Percentiles rank a stretch among this genome's conserved stretches.
Evolutionary conservation across 2,797 vertebrate species (phyloP).

Genomic region (Mastacembelus armatus): DNA sequence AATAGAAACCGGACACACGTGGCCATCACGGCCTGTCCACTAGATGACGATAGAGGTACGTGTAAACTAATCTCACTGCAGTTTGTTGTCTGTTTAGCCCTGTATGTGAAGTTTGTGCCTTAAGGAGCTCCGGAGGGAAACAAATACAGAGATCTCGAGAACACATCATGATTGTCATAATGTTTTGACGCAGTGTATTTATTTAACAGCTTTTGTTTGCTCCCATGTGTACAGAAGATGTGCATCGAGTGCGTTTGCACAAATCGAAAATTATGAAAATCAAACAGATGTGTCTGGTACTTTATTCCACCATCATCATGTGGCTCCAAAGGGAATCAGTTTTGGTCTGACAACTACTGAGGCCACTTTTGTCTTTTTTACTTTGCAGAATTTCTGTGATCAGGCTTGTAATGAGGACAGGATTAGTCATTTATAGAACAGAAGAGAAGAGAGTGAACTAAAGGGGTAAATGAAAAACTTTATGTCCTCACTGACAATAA

Average conservation of each 20-base stretch:
- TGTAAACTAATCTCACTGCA: constrained; percentile 40
- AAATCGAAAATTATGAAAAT: constrained; percentile 60
- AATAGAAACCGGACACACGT: constrained; percentile 29
- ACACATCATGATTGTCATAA: constrained; percentile 72
- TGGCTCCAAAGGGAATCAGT: not conserved
- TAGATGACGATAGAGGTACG: constrained; percentile 79
- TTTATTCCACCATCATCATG: constrained; percentile 12
- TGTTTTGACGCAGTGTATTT: constrained; percentile 32
- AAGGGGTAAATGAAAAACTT: not conserved
- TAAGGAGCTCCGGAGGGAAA: constrained; percentile 73
- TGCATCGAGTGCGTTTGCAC: constrained; percentile 64
- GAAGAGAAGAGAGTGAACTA: not conserved
- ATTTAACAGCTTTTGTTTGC: constrained; percentile 51
- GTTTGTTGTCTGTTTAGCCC: constrained; percentile 40
- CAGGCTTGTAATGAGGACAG: not conserved
- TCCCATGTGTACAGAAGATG: constrained; percentile 47
- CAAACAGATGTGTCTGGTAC: constrained; percentile 47
- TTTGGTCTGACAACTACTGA: constrained; percentile 31
- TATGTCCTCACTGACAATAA: not conserved
- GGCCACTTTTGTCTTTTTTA: not conserved
- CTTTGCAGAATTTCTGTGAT: not conserved
- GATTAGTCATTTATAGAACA: not conserved
- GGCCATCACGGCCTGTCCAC: constrained; percentile 64
- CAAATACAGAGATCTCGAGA: constrained; percentile 42
- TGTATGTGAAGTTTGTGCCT: constrained; percentile 79